phyloP scores from a whole-genome alignment of 1,140 invertebrate genomes.

The Bemisia tabaci region DNA sequence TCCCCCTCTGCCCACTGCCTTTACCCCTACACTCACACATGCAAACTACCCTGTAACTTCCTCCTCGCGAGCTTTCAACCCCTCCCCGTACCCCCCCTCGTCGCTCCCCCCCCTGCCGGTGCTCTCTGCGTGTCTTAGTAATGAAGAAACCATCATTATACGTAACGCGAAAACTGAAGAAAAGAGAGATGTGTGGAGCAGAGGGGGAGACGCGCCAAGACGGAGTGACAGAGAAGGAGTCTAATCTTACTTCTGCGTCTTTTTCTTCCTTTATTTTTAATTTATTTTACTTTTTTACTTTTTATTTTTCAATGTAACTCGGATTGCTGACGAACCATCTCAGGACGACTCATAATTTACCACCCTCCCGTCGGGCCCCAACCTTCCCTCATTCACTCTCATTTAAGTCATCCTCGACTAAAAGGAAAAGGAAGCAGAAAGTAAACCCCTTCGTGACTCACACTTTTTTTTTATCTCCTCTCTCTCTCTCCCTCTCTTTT shows the following conservation, averaged over 20 bases:
- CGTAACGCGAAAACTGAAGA: not conserved
- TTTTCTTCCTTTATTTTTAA: not conserved
- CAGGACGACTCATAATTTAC: not conserved
- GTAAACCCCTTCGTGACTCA: not conserved
- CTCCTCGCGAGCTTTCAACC: not conserved
- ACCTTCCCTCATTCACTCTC: not conserved
- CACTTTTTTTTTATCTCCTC: not conserved
- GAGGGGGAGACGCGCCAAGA: not conserved
- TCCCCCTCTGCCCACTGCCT: not conserved
- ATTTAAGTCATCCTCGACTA: not conserved
- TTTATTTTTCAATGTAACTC: not conserved
- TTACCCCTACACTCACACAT: not conserved
- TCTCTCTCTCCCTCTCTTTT: not conserved
- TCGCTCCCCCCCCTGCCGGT: not conserved
- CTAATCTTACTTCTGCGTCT: not conserved
- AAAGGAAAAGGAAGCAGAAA: not conserved
- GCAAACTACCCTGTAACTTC: not conserved
- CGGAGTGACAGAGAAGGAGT: not conserved
- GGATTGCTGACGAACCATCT: not conserved
- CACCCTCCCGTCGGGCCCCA: not conserved
- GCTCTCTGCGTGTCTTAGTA: not conserved
- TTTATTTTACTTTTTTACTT: not conserved
- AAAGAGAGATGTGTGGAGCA: not conserved
- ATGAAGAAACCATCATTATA: not conserved
- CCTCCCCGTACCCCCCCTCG: no score